Base-by-base conservation (phyloP, 2,113 vertebrate genomes). In the Neoarius graeffei region DNA sequence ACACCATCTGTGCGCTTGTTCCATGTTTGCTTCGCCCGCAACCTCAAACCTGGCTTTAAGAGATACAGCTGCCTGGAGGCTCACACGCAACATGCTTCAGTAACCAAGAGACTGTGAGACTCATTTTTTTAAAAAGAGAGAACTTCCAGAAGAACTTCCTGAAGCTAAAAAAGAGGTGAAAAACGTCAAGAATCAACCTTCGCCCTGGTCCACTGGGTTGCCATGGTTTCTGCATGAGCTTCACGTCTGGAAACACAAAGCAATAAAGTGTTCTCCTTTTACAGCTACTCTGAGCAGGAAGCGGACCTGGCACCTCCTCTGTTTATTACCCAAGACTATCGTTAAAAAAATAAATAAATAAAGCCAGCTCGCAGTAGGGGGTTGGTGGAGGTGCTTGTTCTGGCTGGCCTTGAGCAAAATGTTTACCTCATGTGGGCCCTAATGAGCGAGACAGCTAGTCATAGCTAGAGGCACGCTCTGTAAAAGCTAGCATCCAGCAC, bases 271-370 rank as follows among this genome's bases (percentile, higher is more conserved):
- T 1, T 73, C 59, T 86, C 48, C 50, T 91, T 93, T 93, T 94
- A 94, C 85, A 82, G 90, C 90, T 88, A 73, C 89, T 69, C 85
- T 52, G 74, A 85, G 92, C 62, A 94, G 93, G 93, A 94, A 87
- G 82, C 19, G 6, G 88, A 60, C 50, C 54, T 76, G 30, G 85
- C 81, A 83, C 83, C 85, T 89, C 88, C 87, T 87, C 76, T 90
- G 91, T 93, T 94, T 94, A 94, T 88, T 88, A 66, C 90, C 90
- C 87, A 48, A 90, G 91, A 90, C 92, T 89, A 89, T 91, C 90
- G 84, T 91, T 88, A 90, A 92, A 81, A 13, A 60, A 81, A 35
- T 11, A 81, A 80, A 59, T 1, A 27, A 56, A 87, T 82, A 56
- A 84, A 84, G 60, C 50, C 76, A 25, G 84, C 64, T 48, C 62